phyloP scores from a whole-genome alignment of 2,797 vertebrate species.

The Lithobates pipiens region DNA sequence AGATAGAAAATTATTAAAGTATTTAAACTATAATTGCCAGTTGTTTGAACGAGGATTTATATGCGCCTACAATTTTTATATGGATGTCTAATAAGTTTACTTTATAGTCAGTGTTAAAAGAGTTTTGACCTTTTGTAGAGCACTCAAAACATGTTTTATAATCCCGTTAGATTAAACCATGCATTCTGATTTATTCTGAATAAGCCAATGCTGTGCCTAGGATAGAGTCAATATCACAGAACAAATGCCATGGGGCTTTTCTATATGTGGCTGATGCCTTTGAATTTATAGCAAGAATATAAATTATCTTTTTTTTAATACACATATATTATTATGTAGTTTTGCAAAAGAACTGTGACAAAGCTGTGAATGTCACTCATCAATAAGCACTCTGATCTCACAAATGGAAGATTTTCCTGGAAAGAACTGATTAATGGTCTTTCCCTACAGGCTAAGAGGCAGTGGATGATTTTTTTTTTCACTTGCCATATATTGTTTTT shows the following conservation, averaged over 20 bases:
- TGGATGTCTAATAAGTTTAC: slow-evolving; percentile 60
- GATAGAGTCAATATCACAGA: slow-evolving; percentile 27
- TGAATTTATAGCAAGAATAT: not conserved
- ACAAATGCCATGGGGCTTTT: slow-evolving; percentile 26
- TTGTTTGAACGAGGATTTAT: slow-evolving; percentile 62
- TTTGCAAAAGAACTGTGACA: slow-evolving; percentile 3
- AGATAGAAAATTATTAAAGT: slow-evolving; percentile 62
- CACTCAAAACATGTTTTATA: slow-evolving; percentile 55
- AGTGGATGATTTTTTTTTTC: slow-evolving; percentile 19
- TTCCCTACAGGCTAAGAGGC: slow-evolving; percentile 28
- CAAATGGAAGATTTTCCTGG: slow-evolving; percentile 8
- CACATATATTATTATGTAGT: slow-evolving; percentile 2
- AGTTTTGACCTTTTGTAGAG: slow-evolving; percentile 52
- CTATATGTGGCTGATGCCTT: slow-evolving; percentile 12
- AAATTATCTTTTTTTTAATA: slow-evolving; percentile 21
- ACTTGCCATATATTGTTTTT: slow-evolving; percentile 5
- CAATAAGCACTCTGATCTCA: slow-evolving; percentile 30
- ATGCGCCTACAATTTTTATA: slow-evolving; percentile 54
- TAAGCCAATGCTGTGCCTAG: slow-evolving; percentile 22
- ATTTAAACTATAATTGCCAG: slow-evolving; percentile 61
- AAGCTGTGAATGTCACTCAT: slow-evolving; percentile 32
- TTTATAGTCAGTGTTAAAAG: slow-evolving; percentile 58
- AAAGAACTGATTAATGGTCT: slow-evolving; percentile 43
- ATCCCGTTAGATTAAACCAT: slow-evolving; percentile 61
- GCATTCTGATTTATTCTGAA: slow-evolving; percentile 56